Base-by-base conservation (phyloP, 2,113 vertebrate genomes). In the Echinops telfairi region DNA sequence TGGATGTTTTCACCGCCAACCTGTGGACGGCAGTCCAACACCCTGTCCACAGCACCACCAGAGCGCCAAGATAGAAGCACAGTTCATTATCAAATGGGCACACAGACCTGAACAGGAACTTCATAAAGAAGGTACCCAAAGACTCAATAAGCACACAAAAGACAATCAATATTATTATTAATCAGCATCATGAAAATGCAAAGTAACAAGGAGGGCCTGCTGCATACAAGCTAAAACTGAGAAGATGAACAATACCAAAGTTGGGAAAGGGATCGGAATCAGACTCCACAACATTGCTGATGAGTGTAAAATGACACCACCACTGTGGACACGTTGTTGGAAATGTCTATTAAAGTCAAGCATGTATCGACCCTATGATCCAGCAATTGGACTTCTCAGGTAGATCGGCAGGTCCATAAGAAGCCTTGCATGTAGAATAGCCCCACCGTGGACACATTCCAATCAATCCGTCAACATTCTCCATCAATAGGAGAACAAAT, bases 401-500 rank as follows among this genome's bases (percentile, higher is more conserved):
- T 75, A 83, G 25, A 81, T 60, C 81, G 2, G 1, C 4, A 64
- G 7, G 5, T n/a, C 22, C 70, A 66, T 53, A 80, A 86, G 80
- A 62, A 76, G 29, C 60, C 36, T 3, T 76, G 17, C 16, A 53
- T 87, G 1, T 81, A 81, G 79, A 22, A 71, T 85, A 75, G 57
- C 16, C 53, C 16, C 20, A 88, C 79, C 75, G 19, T 83, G 38
- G 90, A 95, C 88, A 90, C 36, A 77, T 88, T 25, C 36, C 43
- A 83, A 87, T 53, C 47, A 53, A 53, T 53, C 47, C 47, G 10
- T 53, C 47, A 53, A 53, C 12, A 53, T 71, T 31, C 19, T 71
- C n/a, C 20, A 86, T 36, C 6, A 76, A 66, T 20, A 80, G 31
- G 19, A 79, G 58, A 76, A 93, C 38, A 78, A 86, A 40, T 29